Conservation (phyloP, 2,113 vertebrate genomes). For the Leucopsar rothschildi region DNA sequence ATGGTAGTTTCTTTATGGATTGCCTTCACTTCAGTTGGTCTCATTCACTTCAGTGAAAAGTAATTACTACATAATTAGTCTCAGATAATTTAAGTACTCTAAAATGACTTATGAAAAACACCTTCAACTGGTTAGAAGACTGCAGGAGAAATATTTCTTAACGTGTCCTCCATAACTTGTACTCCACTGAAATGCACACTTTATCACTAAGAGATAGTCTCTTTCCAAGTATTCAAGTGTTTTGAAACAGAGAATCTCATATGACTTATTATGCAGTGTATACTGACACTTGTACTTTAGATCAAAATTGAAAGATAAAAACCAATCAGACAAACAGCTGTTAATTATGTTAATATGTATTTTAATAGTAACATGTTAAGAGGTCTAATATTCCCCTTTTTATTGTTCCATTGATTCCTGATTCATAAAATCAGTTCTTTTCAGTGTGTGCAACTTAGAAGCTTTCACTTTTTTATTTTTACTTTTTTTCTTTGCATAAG, state of each 20-base stretch:
- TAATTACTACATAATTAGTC: neutral
- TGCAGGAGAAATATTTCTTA: neutral
- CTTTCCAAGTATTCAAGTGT: neutral
- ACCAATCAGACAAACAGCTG: neutral
- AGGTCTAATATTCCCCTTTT: neutral
- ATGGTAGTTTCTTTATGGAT: neutral
- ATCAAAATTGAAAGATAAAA: neutral
- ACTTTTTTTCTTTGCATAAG: neutral
- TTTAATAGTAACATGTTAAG: neutral
- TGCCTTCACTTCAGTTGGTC: too few species aligned
- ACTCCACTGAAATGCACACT: neutral
- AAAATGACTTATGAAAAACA: neutral
- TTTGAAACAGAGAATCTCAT: neutral
- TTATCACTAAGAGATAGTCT: neutral
- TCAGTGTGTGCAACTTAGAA: neutral
- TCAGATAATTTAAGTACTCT: neutral
- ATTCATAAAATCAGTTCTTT: neutral
- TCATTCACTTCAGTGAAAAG: neutral
- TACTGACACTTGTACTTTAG: neutral
- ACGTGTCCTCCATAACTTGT: neutral
- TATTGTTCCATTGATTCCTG: neutral
- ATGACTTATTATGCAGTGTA: neutral
- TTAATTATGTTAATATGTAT: rapidly evolving
- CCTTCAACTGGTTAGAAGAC: neutral
- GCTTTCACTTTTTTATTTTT: neutral